phyloP scores from a whole-genome alignment of 2,888 invertebrate genomes.

The Oithona nana region DNA sequence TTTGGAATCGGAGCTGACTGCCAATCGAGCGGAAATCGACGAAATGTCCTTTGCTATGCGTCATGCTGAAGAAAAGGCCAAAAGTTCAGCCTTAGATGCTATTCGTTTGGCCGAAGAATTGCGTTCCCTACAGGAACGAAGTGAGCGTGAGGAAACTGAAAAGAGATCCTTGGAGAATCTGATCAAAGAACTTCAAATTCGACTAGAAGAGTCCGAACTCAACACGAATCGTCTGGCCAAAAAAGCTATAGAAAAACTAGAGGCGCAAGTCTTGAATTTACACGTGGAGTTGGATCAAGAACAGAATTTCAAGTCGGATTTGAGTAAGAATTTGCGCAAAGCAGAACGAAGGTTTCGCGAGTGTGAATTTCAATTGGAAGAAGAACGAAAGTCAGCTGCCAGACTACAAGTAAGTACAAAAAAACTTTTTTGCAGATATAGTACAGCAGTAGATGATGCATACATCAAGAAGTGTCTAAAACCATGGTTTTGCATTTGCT shows the following conservation, averaged over 20 bases:
- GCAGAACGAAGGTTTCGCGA: not conserved
- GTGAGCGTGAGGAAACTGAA: slow-evolving; percentile 73
- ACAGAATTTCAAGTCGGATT: not conserved
- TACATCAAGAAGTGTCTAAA: not conserved
- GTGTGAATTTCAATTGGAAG: not conserved
- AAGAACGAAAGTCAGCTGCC: not conserved
- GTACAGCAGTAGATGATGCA: not conserved
- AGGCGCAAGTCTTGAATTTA: slow-evolving; percentile 41
- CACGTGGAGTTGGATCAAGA: not conserved
- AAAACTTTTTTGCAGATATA: too few relatives aligned
- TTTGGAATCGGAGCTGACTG: not conserved
- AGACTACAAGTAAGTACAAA: not conserved
- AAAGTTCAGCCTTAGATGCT: not conserved
- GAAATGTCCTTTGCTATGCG: not conserved
- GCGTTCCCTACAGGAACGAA: not conserved
- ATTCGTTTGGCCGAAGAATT: not conserved
- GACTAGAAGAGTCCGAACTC: slow-evolving; percentile 86
- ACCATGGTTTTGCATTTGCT: too few relatives aligned
- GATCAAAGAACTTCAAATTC: slow-evolving; percentile 79
- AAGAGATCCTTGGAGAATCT: slow-evolving; percentile 92
- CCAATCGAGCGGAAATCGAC: not conserved
- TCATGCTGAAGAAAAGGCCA: not conserved
- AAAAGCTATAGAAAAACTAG: slow-evolving; percentile 91
- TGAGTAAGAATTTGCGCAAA: not conserved
- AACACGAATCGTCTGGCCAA: slow-evolving; percentile 91